These are phyloP conservation scores for Troides helena DNA, from an alignment of 2,888 invertebrate genomes.

Conservation along the genomic window DNA sequence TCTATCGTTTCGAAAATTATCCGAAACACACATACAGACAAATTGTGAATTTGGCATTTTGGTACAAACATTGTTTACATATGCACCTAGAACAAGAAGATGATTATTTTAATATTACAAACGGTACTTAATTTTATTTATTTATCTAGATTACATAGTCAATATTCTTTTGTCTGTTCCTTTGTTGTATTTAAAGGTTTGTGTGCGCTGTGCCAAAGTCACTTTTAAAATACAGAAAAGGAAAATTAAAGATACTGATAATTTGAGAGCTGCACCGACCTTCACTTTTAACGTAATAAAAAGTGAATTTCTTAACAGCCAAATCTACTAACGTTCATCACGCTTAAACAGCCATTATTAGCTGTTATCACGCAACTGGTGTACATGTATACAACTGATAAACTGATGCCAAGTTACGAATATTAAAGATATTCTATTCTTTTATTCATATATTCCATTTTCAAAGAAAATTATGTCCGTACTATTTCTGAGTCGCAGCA, in stretches of 20 bases:
- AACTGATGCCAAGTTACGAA: not conserved
- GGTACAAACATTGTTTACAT: too few relatives aligned
- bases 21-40: too few relatives aligned
- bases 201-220: not conserved
- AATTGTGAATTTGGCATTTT: too few relatives aligned
- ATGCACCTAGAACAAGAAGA: too few relatives aligned
- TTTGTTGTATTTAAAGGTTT: too few relatives aligned
- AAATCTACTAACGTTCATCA: constrained; percentile 1
- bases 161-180: too few relatives aligned
- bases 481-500: too few relatives aligned
- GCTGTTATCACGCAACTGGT: constrained; percentile 1
- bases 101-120: too few relatives aligned
- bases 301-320: not conserved
- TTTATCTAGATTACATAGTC: too few relatives aligned
- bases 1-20: too few relatives aligned
- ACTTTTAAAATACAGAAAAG: not conserved
- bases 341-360: constrained; percentile 4
- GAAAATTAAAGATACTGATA: not conserved
- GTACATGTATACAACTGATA: not conserved
- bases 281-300: constrained; percentile 3
- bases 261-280: not conserved
- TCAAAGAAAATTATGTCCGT: too few relatives aligned
- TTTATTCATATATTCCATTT: not conserved
- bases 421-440: not conserved
- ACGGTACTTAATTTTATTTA: too few relatives aligned